Evolutionary conservation across 2,797 vertebrate genomes (phyloP).

Genomic region (Echeneis naucrates): DNA sequence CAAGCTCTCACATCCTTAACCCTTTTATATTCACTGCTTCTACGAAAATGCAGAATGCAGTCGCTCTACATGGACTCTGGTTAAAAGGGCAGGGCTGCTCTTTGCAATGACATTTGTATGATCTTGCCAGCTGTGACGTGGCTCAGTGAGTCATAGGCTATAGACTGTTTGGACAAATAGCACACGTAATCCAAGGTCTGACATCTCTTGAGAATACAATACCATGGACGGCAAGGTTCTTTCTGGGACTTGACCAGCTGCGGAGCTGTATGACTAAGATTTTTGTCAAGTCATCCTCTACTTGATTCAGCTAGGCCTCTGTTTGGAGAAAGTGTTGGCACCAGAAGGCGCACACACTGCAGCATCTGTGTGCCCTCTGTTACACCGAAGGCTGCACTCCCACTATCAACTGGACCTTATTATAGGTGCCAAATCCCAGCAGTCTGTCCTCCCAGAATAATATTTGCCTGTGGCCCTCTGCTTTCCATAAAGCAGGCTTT

Average conservation of each 20-base stretch:
- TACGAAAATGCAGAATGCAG: constrained; percentile 20
- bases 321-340: constrained; percentile 53
- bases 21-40: constrained; percentile 13
- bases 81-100: constrained; percentile 27
- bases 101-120: constrained; percentile 40
- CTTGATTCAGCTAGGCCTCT: constrained; percentile 35
- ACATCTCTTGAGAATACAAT: constrained; percentile 14
- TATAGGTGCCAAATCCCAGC: constrained; percentile 42
- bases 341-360: constrained; percentile 45
- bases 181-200: constrained; percentile 36
- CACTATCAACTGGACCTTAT: constrained; percentile 41
- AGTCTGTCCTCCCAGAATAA: constrained; percentile 11
- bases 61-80: constrained; percentile 1
- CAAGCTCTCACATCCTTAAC: constrained; percentile 26
- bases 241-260: constrained; percentile 19
- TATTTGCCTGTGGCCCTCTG: neutral
- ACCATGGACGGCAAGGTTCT: constrained; percentile 10
- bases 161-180: constrained; percentile 53
- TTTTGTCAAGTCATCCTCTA: constrained; percentile 54
- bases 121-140: constrained; percentile 29
- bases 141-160: constrained; percentile 66
- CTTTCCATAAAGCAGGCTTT: constrained; percentile 30
- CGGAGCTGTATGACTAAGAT: constrained; percentile 12
- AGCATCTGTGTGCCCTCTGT: constrained; percentile 60
- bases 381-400: constrained; percentile 31